A percentile compares a stretch with the other conserved stretches of the same genome.
phyloP scores from a whole-genome alignment of 2,888 invertebrate species.

The Coenonympha glycerion region DNA sequence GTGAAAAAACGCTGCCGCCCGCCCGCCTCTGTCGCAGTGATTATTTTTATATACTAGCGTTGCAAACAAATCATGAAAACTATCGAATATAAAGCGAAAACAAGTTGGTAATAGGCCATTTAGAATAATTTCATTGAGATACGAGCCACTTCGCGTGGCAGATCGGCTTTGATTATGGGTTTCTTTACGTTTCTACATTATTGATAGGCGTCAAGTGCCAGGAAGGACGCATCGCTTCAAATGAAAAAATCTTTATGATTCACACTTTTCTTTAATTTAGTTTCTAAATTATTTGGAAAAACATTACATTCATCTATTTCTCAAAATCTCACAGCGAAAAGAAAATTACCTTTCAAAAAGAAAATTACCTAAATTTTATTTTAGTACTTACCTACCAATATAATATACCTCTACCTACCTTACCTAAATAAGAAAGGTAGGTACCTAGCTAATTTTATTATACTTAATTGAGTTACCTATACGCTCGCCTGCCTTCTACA shows the following conservation, averaged over 20 bases:
- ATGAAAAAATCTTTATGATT: slow-evolving; percentile 44
- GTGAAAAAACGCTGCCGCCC: slow-evolving; percentile 50
- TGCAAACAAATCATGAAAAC: slow-evolving; percentile 67
- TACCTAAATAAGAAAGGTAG: too few relatives aligned
- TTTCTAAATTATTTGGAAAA: slow-evolving; percentile 29
- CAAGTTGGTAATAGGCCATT: slow-evolving; percentile 70
- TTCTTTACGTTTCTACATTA: slow-evolving; percentile 48
- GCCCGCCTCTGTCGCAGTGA: slow-evolving; percentile 42
- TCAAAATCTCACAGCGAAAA: slow-evolving; percentile 4
- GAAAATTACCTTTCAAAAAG: too few relatives aligned
- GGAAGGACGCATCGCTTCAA: slow-evolving; percentile 39
- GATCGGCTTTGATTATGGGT: slow-evolving; percentile 55
- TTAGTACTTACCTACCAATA: too few relatives aligned
- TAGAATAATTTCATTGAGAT: slow-evolving; percentile 63
- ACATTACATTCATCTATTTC: slow-evolving; percentile 26
- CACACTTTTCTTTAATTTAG: slow-evolving; percentile 32
- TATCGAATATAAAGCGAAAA: slow-evolving; percentile 65
- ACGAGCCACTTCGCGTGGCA: slow-evolving; percentile 51
- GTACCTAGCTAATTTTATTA: too few relatives aligned
- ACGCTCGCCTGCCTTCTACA: too few relatives aligned
- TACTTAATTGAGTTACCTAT: too few relatives aligned
- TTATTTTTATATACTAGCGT: slow-evolving; percentile 60
- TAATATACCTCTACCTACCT: too few relatives aligned
- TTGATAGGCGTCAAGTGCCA: slow-evolving; percentile 50
- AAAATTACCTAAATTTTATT: too few relatives aligned